Conservation (phyloP, 2,113 vertebrate genomes). For the Argyrosomus japonicus region DNA sequence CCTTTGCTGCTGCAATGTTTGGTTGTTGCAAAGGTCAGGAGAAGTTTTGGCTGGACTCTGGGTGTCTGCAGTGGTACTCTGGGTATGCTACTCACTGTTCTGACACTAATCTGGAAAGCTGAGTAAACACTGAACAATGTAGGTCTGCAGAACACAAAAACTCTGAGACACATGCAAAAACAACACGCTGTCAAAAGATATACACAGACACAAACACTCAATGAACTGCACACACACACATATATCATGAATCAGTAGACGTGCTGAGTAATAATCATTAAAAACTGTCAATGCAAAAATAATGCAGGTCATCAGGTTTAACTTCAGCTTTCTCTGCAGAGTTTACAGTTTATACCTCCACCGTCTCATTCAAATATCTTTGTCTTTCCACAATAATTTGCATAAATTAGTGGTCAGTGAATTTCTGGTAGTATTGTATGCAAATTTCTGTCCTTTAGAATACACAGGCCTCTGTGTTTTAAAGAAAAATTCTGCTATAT, state of each 20-base stretch:
- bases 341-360: not conserved
- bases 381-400: not conserved
- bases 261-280: no score
- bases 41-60: constrained; percentile 31
- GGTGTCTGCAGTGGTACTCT: constrained; percentile 12
- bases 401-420: not conserved
- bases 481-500: no score
- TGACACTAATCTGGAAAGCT: constrained; percentile 26
- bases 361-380: not conserved
- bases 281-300: no score
- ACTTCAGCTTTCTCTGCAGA: not conserved
- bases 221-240: not conserved
- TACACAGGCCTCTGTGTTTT: not conserved
- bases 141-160: constrained; percentile 24
- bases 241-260: not conserved
- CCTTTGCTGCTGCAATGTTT: constrained; percentile 51
- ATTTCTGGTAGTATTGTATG: not conserved
- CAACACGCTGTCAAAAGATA: not conserved
- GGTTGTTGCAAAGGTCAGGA: constrained; percentile 34
- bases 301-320: no score
- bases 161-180: not conserved
- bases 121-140: constrained; percentile 42
- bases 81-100: constrained; percentile 22
- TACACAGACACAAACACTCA: not conserved
- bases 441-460: not conserved